Evolutionary conservation across 2,113 vertebrate genomes (phyloP).

Genomic region (Vulpes vulpes): DNA sequence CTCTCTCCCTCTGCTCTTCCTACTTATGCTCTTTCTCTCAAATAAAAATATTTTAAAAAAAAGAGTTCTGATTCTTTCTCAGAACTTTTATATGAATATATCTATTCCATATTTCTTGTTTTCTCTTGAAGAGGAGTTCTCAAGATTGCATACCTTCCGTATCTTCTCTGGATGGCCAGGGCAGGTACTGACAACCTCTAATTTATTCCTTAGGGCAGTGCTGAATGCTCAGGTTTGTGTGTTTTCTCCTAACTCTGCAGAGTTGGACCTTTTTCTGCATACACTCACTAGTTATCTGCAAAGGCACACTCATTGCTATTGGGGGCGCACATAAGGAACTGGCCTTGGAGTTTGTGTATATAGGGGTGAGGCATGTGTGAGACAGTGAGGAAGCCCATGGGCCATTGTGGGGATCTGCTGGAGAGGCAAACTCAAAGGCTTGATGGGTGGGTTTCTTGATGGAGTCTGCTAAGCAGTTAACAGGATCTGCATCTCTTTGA

Average conservation of each 20-base stretch:
- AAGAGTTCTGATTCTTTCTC: neutral
- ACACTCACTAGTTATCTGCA: neutral
- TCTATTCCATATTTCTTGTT: neutral
- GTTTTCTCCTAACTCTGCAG: neutral
- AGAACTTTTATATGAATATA: neutral
- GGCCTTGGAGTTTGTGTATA: neutral
- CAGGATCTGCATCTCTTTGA: neutral
- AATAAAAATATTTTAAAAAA: neutral
- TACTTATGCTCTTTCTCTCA: neutral
- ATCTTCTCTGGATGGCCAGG: neutral
- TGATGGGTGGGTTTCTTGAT: neutral
- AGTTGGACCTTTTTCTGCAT: neutral
- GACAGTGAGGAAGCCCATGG: neutral
- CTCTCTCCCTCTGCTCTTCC: neutral
- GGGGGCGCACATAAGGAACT: neutral
- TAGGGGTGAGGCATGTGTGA: too few species aligned
- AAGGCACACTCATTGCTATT: neutral
- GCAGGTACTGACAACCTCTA: neutral
- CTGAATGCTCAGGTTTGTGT: neutral
- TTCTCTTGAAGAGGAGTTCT: neutral
- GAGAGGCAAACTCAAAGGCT: neutral
- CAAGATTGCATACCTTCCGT: neutral
- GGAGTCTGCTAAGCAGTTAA: neutral
- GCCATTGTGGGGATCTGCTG: too few species aligned
- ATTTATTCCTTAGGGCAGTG: neutral